Evolutionary conservation across 2,797 vertebrate genomes (phyloP), one percentile per base, ranked within the genome.

Genomic region (Psittacula derbiana): DNA sequence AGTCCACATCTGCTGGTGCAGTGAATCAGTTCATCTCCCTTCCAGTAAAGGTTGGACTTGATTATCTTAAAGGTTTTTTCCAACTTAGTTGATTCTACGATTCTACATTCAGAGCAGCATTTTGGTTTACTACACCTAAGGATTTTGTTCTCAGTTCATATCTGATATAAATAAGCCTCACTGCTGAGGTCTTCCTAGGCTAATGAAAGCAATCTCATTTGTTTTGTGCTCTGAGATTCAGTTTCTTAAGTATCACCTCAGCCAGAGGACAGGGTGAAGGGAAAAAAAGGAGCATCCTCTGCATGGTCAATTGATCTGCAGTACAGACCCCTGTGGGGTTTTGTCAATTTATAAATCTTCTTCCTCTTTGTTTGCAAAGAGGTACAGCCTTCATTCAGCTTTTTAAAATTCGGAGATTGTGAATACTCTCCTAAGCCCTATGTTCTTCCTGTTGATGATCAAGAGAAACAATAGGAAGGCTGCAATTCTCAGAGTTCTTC

Each of bases 261-360:
- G 50, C 12, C 47, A 6, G 2, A 73, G 72, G 43, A 91, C 20
- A 27, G 66, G 33, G 28, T 11, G 0, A 0, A 0, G 38, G n/a
- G 41, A 41, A 38, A 57, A 2, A 2, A 27, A 0, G 0, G 66
- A 81, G 65, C 73, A 65, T 67, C 84, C 53, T 43, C 55, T 13
- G 50, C 38, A 1, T 0, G 21, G 21, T 40, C 80, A 18, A 12
- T 28, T 8, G 71, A 47, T 61, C 86, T 9, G 38, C 7, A 4
- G 47, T 53, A 8, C 80, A 47, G 67, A 44, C 21, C 2, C 60
- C 36, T 1, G 4, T 30, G 50, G 50, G 11, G 2, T 3, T 36
- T 62, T 18, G 23, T 10, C 0, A 4, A 43, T 58, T 75, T 41
- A 41, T n/a, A 33, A 3, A 1, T 17, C 9, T 80, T 31, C 50